Evolutionary conservation across 2,113 vertebrate species (phyloP), one percentile per base, ranked within the genome.

Genomic region (Ptilonorhynchus violaceus): DNA sequence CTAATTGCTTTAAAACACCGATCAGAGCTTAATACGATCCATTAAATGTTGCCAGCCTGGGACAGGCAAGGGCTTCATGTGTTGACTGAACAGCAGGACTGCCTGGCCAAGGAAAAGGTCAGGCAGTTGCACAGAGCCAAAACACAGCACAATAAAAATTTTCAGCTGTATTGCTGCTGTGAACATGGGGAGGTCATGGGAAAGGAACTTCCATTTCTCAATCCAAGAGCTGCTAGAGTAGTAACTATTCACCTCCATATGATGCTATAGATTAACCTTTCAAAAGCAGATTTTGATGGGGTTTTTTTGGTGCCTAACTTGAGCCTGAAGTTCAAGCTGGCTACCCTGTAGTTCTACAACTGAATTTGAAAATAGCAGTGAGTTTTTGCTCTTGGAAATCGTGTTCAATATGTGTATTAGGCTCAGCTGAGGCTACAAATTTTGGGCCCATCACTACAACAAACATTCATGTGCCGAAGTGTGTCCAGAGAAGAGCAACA

Each of bases 101-200:
- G 18, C 73, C 60, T 73, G 30, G 42, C 52, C 52, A 86, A 81
- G 56, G n/a, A 90, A 95, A 96, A 97, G 96, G 96, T 96, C 93
- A 96, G 5, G 3, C 24, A 49, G 20, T 20, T 75, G 15, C 39
- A 95, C 56, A 84, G 78, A 91, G 75, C 82, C 67, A 88, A 92
- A 89, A 73, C 33, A 59, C 53, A 85, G 18, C 27, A 67, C 33
- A 85, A 53, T 13, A 83, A 74, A 92, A 52, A 39, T 37, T 70
- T 59, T 59, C 64, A 78, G 11, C 75, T 78, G n/a, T 59, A 39
- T 55, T 92, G 63, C 63, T 86, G 50, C 55, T 92, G 78, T 76
- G 68, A 79, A 53, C 50, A 47, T 25, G 35, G 33, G 33, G 75
- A 90, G 35, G 24, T 87, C 79, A 46, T 49, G 41, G 41, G 50